Percentiles rank a stretch among this genome's conserved stretches.
phyloP scores from a whole-genome alignment of 2,797 vertebrate genomes.

The Eulemur coronatus region DNA sequence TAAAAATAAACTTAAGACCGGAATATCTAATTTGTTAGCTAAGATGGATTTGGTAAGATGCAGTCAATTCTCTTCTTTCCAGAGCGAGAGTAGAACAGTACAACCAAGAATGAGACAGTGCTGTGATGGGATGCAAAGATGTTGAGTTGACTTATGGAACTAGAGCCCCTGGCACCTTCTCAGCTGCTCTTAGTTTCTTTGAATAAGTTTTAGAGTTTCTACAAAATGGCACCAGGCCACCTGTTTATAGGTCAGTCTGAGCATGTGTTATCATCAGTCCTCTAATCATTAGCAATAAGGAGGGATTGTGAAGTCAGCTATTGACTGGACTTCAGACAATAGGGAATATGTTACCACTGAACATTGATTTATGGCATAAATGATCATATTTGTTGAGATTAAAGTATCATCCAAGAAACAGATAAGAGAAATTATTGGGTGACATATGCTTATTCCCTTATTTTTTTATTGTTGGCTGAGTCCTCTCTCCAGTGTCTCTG shows the following conservation, averaged over 20 bases:
- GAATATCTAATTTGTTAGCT: background rate
- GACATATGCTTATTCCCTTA: background rate
- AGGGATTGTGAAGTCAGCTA: background rate
- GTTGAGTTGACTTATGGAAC: background rate
- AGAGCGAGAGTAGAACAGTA: background rate
- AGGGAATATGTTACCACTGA: background rate
- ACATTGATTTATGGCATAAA: background rate
- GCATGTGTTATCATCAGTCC: background rate
- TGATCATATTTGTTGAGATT: background rate
- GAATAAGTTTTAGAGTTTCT: background rate
- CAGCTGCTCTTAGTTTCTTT: background rate
- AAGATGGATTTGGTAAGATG: background rate
- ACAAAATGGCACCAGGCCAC: background rate
- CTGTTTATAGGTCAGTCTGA: background rate
- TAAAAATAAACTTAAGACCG: background rate
- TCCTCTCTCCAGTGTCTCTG: background rate
- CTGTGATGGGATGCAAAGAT: background rate
- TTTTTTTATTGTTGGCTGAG: background rate
- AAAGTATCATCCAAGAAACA: background rate
- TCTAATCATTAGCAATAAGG: background rate
- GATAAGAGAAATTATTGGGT: background rate
- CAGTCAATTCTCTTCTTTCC: background rate
- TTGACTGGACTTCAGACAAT: background rate
- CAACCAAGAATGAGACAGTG: background rate
- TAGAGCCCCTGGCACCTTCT: background rate